A percentile compares a stretch with the other conserved stretches of the same genome.
Conservation (phyloP, 1,140 invertebrate genomes). For the Cyclargus thomasi region DNA sequence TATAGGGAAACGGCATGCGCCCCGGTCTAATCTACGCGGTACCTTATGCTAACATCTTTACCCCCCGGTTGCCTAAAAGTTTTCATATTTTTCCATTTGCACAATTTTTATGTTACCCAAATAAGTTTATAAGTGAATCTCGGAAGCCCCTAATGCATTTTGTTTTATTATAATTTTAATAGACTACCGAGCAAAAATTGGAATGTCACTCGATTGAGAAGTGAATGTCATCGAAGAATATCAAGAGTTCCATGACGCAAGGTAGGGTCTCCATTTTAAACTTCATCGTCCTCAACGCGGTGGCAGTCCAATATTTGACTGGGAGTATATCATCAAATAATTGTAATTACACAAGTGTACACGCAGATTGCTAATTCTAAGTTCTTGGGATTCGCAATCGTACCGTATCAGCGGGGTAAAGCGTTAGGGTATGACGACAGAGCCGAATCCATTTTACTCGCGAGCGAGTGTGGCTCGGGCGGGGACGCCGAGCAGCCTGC, state of each 20-base stretch:
- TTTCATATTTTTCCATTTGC: too few relatives aligned
- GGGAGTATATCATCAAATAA: background rate
- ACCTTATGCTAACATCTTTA: slow-evolving; percentile 7
- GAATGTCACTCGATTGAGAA: too few relatives aligned
- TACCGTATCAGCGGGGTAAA: slow-evolving; percentile 35
- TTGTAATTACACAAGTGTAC: background rate
- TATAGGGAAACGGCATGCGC: background rate
- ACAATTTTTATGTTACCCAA: background rate
- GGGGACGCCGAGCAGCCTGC: slow-evolving; percentile 51
- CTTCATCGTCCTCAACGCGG: background rate
- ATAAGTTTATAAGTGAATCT: background rate
- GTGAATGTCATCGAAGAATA: too few relatives aligned
- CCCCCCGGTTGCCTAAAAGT: too few relatives aligned
- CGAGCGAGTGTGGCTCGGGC: slow-evolving; percentile 63
- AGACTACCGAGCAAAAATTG: too few relatives aligned
- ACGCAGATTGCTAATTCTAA: background rate
- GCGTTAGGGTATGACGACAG: slow-evolving; percentile 38
- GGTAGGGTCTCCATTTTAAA: background rate
- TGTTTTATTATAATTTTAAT: background rate
- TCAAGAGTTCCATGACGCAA: background rate
- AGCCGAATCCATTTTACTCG: slow-evolving; percentile 66
- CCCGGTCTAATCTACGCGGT: background rate
- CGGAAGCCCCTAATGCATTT: too few relatives aligned
- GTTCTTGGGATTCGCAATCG: background rate
- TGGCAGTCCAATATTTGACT: background rate